These are phyloP conservation scores for Mus pahari DNA, from an alignment of 2,113 vertebrate species.

Conservation along the genomic window DNA sequence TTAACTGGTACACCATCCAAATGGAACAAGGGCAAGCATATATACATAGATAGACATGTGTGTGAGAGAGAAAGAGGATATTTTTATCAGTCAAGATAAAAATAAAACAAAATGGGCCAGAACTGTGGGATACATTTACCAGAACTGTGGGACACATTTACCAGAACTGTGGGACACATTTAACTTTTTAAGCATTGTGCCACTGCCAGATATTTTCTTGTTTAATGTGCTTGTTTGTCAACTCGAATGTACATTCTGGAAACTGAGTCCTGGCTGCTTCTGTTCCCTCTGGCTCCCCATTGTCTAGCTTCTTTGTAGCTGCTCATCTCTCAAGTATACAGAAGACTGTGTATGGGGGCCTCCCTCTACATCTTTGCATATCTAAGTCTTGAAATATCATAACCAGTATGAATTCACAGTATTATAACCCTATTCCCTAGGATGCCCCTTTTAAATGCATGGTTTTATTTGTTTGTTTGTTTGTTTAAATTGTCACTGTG, in stretches of 20 bases:
- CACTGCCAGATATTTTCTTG: background rate
- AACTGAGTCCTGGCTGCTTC: background rate
- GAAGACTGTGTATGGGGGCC: background rate
- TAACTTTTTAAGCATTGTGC: background rate
- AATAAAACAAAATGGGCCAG: slow-evolving; percentile 21
- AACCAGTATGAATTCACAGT: background rate
- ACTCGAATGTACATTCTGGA: background rate
- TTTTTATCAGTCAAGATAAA: slow-evolving; percentile 21
- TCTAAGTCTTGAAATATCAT: background rate
- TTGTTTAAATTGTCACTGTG: background rate
- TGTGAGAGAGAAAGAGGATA: background rate
- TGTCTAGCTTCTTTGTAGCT: fast-evolving
- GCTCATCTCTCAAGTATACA: background rate
- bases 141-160: background rate
- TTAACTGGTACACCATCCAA: background rate
- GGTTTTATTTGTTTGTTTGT: background rate
- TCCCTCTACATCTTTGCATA: background rate
- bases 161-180: background rate
- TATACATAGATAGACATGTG: background rate
- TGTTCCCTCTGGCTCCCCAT: background rate
- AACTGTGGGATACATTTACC: background rate
- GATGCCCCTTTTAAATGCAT: fast-evolving
- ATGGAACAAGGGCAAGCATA: background rate
- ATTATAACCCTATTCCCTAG: background rate
- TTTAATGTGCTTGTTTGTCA: background rate